Base-by-base conservation (phyloP, 2,888 invertebrate genomes). In the Spisula subtruncata region DNA sequence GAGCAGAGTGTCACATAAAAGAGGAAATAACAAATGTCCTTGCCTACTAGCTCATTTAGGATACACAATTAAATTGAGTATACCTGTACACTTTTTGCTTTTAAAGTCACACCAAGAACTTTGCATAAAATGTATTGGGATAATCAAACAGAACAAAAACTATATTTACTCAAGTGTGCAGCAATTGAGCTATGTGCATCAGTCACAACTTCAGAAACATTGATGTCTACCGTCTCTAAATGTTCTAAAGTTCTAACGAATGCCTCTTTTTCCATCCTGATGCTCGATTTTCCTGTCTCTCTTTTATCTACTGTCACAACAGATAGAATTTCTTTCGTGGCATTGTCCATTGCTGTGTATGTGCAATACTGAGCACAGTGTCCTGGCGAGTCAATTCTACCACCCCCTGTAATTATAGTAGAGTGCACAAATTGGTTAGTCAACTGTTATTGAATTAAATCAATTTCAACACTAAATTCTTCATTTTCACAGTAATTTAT, bases 311-410 rank as follows among this genome's bases (percentile, higher is more conserved):
- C 29, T 2, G 86, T 86, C 12, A 85, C 48, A 48, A 85, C 79
- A 14, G 85, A 85, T 29, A 85, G n/a, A 32, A 85, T 35, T n/a
- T 79, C 41, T 18, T 86, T 86, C 35, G 86, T 32, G 10, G 20
- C 20, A 25, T 81, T 56, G 6, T 84, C 84, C 83, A 88, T 88
- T 14, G 56, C 60, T 20, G 84, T 80, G 25, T 88, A 88, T 10
- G 88, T 83, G 83, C 87, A 87, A 75, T 83, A 87, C 56, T 87
- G 87, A 20, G 87, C 83, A 79, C 51, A 56, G 54, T 88, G 88
- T 35, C 88, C 88, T 29, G 83, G 81, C 6, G 88, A 88, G 80
- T 88, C 84, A 83, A 88, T 84, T 5, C 88, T 25, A 54, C 79
- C 88, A 88, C 84, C 83, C 41, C 88, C 84, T 88, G 48, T 75